Evolutionary conservation across 2,113 vertebrate species (phyloP).

Genomic region (Cynocephalus volans): DNA sequence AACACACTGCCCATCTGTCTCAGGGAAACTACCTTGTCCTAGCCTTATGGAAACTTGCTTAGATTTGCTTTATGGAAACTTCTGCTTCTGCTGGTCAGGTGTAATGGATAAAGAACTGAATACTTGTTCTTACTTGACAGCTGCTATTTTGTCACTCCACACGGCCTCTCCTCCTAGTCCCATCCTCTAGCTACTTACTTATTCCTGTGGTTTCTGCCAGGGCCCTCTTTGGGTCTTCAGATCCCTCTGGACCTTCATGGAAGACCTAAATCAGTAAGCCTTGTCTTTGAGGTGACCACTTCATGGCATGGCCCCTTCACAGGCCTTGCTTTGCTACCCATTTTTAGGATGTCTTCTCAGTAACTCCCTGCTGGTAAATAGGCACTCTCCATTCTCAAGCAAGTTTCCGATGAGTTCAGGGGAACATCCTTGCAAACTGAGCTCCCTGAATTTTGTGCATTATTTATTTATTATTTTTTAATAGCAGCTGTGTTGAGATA

Average conservation of each 20-base stretch:
- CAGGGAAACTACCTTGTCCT: neutral
- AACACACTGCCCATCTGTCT: neutral
- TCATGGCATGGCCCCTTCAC: neutral
- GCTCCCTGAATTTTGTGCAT: neutral
- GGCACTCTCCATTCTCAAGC: neutral
- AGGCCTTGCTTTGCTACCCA: neutral
- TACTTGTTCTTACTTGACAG: neutral
- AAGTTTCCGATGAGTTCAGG: neutral
- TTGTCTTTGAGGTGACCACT: neutral
- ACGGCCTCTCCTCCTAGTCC: fast-evolving
- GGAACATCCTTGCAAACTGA: neutral
- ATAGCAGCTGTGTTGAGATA: slow-evolving; percentile 11
- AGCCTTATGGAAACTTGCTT: neutral
- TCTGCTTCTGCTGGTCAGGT: neutral
- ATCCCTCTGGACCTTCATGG: neutral
- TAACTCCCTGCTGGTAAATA: neutral
- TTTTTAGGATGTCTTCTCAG: neutral
- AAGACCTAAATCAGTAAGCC: neutral
- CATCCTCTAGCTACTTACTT: neutral
- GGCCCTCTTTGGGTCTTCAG: neutral
- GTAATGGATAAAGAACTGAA: neutral
- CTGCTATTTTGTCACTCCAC: neutral
- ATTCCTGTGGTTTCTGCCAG: neutral
- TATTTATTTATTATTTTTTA: neutral
- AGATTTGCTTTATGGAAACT: neutral